Evolutionary conservation across 2,888 invertebrate species (phyloP).

Genomic region (Phyto melanocephala): DNA sequence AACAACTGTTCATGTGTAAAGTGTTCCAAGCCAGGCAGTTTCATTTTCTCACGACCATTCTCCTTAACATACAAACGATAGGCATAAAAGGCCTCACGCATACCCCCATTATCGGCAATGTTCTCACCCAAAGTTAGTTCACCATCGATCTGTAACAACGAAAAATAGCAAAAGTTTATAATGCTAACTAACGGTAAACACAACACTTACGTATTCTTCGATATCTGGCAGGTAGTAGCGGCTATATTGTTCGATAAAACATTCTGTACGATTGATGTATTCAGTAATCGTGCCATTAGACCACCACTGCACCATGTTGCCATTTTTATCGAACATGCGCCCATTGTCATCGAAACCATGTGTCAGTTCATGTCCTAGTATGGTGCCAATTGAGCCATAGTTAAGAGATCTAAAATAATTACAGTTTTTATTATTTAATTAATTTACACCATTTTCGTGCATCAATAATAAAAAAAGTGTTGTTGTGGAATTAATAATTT

Average conservation of each 20-base stretch:
- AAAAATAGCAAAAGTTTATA: too few relatives aligned
- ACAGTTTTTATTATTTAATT: neutral
- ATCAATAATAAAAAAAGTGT: too few relatives aligned
- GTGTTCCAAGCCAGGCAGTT: conserved; percentile 86
- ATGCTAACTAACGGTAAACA: too few relatives aligned
- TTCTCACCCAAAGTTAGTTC: conserved; percentile 88
- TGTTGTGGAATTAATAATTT: too few relatives aligned
- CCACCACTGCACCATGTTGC: conserved; percentile 95
- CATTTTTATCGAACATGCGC: conserved; percentile 90
- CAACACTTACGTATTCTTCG: conserved; percentile 81
- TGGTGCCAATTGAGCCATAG: conserved; percentile 89
- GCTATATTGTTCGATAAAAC: conserved; percentile 92
- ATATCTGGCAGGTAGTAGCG: conserved; percentile 83
- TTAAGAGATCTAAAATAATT: conserved; percentile 83
- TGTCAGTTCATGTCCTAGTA: conserved; percentile 87
- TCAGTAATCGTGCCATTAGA: conserved; percentile 86
- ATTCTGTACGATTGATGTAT: conserved; percentile 88
- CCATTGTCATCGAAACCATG: conserved; percentile 82
- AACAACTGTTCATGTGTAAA: conserved; percentile 87
- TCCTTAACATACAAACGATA: conserved; percentile 82
- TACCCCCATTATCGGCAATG: conserved; percentile 90
- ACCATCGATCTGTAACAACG: conserved; percentile 84
- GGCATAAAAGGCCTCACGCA: conserved; percentile 86
- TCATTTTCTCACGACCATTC: conserved; percentile 82
- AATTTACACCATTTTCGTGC: neutral